phyloP scores from a whole-genome alignment of 2,888 invertebrate genomes.

The Platycnemis pennipes region DNA sequence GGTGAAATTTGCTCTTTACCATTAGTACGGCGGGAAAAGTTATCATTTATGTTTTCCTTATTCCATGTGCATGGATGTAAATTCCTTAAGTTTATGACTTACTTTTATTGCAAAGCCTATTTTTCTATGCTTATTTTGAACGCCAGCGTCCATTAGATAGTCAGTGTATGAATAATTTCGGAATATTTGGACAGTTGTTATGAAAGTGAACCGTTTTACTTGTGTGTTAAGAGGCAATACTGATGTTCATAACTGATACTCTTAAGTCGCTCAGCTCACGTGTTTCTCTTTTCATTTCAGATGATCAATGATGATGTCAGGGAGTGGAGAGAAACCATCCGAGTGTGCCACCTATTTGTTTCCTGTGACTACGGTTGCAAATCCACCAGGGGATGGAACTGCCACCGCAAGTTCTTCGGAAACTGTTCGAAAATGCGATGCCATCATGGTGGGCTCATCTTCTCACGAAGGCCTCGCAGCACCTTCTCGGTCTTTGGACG shows the following conservation, averaged over 20 bases:
- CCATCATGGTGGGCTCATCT: constrained; percentile 76
- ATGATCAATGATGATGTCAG: constrained; percentile 87
- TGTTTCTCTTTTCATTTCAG: constrained; percentile 77
- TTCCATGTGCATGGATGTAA: background rate
- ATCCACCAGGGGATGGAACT: constrained; percentile 72
- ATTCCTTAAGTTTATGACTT: background rate
- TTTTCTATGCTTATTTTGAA: background rate
- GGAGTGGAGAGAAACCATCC: constrained; percentile 80
- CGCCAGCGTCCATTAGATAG: too few relatives aligned
- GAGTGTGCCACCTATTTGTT: constrained; percentile 75
- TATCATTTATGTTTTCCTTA: background rate
- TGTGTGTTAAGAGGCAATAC: background rate
- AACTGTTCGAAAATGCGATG: constrained; percentile 71
- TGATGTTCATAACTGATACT: too few relatives aligned
- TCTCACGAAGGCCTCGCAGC: constrained; percentile 75
- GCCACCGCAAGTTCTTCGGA: constrained; percentile 69
- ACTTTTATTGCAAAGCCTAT: background rate
- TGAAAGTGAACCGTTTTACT: background rate
- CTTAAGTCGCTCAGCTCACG: too few relatives aligned
- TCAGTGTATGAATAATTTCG: too few relatives aligned
- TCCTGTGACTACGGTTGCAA: constrained; percentile 71
- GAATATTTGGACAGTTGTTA: too few relatives aligned
- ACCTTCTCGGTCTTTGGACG: constrained; percentile 71
- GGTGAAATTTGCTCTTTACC: background rate
- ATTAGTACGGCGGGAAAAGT: background rate